These are phyloP conservation scores for Nasonia giraulti DNA, from an alignment of 1,140 invertebrate genomes.

Conservation along the genomic window DNA sequence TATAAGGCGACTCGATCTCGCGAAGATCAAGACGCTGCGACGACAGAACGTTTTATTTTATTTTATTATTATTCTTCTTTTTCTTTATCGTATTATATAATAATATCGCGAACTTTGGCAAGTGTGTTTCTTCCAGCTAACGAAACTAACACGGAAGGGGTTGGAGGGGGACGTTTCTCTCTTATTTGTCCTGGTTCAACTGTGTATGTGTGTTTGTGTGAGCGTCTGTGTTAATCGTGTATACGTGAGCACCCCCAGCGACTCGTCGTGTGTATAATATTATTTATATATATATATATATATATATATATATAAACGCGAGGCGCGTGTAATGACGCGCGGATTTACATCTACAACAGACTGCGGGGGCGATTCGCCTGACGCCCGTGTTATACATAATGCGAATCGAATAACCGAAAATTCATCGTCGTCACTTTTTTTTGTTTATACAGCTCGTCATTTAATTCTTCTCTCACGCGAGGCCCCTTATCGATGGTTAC, in stretches of 20 bases:
- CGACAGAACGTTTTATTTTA: not conserved
- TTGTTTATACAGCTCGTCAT: not conserved
- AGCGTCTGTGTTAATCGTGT: not conserved
- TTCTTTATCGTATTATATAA: not conserved
- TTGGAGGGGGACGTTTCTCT: not conserved
- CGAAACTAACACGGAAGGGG: conserved; percentile 6
- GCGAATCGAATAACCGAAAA: not conserved
- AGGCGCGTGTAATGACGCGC: too few species aligned
- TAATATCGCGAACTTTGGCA: conserved; percentile 13
- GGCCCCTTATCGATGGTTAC: not conserved
- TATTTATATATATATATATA: conserved; percentile 6
- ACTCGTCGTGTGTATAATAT: not conserved
- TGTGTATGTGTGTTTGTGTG: not conserved
- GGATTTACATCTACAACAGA: not conserved
- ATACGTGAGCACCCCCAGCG: conserved; percentile 30
- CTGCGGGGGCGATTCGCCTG: not conserved
- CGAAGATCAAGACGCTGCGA: not conserved
- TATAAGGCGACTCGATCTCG: not conserved
- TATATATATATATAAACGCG: conserved; percentile 9
- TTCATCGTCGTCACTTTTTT: not conserved
- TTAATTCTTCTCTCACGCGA: not conserved
- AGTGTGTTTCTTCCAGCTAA: conserved; percentile 11
- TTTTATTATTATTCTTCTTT: not conserved
- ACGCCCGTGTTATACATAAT: not conserved
- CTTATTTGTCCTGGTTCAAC: not conserved